A percentile compares a stretch with the other conserved stretches of the same genome.
These are phyloP conservation scores for Fregata magnificens DNA, from an alignment of 2,113 vertebrate species.

Conservation along the genomic window DNA sequence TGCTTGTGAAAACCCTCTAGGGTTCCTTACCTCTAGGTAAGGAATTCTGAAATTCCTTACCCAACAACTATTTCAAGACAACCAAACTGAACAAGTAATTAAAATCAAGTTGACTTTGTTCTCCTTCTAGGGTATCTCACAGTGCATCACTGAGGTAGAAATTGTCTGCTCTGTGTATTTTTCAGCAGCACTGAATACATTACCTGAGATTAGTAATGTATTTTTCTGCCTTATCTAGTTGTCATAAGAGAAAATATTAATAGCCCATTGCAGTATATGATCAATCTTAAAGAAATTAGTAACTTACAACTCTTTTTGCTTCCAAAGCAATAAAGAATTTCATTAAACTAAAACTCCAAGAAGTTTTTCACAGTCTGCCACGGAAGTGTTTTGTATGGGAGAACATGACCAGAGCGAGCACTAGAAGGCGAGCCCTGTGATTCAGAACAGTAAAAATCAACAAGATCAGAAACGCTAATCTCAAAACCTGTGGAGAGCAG, in stretches of 20 bases:
- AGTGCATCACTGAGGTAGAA: neutral
- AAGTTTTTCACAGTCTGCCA: neutral
- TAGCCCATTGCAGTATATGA: neutral
- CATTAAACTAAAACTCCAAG: neutral
- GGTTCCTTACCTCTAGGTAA: neutral
- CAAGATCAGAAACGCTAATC: neutral
- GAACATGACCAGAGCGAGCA: neutral
- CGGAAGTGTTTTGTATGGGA: neutral
- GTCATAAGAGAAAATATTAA: neutral
- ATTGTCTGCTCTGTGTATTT: neutral
- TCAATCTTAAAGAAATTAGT: neutral
- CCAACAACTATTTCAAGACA: neutral
- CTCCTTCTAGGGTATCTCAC: neutral
- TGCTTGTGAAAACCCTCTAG: neutral
- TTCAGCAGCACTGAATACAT: neutral
- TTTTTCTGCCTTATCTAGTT: neutral
- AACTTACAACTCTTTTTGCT: neutral
- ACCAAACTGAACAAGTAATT: neutral
- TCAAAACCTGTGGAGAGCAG: neutral
- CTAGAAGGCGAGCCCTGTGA: neutral
- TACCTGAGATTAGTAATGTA: neutral
- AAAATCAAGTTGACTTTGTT: neutral
- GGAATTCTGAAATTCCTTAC: too few species aligned
- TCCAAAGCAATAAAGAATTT: neutral
- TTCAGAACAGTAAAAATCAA: neutral